Evolutionary conservation across 2,797 vertebrate species (phyloP).

Genomic region (Clarias platycephalus): DNA sequence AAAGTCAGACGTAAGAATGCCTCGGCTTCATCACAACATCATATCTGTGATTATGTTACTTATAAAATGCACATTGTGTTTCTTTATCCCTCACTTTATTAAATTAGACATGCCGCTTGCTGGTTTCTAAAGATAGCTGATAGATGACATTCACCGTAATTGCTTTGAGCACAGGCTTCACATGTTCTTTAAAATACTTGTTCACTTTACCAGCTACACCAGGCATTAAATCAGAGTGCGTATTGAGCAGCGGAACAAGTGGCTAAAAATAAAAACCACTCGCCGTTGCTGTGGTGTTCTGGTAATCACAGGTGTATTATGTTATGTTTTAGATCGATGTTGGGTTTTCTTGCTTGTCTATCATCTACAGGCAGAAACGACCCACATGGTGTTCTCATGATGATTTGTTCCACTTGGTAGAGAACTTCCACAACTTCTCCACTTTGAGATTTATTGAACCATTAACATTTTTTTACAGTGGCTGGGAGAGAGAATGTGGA

Average conservation of each 20-base stretch:
- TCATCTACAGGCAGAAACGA: background rate
- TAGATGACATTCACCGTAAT: background rate
- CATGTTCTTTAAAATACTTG: background rate
- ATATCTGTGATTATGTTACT: background rate
- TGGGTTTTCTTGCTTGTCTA: background rate
- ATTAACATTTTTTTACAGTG: too few species aligned
- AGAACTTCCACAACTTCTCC: too few species aligned
- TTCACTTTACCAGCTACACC: background rate
- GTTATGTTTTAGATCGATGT: background rate
- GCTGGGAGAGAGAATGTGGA: too few species aligned
- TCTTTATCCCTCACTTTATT: background rate
- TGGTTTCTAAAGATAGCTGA: too few species aligned
- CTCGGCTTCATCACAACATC: background rate
- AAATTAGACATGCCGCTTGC: background rate
- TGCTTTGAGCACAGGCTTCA: background rate
- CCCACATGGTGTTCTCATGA: background rate
- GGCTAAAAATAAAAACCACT: background rate
- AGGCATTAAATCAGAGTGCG: background rate
- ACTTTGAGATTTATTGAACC: too few species aligned
- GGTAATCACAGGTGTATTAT: background rate
- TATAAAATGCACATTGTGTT: background rate
- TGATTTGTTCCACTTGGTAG: background rate
- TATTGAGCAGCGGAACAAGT: background rate
- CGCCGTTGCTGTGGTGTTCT: background rate
- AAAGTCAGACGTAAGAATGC: too few species aligned